Conservation (phyloP, 2,797 vertebrate species). For the Eulemur albifrons region DNA sequence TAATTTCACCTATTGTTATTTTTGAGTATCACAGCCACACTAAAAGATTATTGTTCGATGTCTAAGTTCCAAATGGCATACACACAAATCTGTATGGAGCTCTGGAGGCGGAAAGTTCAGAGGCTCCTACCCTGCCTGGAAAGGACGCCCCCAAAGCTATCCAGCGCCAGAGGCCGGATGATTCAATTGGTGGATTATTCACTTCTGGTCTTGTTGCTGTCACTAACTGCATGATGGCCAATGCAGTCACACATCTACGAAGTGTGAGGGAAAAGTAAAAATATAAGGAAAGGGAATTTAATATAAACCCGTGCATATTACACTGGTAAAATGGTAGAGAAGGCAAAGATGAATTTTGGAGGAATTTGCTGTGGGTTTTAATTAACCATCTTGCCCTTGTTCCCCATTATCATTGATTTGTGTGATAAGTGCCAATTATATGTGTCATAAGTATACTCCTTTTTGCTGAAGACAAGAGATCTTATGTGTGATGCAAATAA, state of each 20-base stretch:
- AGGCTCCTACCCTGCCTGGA: not conserved
- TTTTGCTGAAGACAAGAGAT: constrained; percentile 76
- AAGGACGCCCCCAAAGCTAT: not conserved
- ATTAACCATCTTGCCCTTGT: constrained; percentile 73
- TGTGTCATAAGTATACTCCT: constrained; percentile 78
- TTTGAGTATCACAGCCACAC: not conserved
- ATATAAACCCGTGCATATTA: not conserved
- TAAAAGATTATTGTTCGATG: not conserved
- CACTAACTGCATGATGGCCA: not conserved
- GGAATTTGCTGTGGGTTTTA: constrained; percentile 70
- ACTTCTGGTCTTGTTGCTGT: not conserved
- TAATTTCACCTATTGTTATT: not conserved
- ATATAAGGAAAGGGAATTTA: constrained; percentile 2
- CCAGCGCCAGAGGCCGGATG: not conserved
- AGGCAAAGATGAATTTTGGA: constrained; percentile 61
- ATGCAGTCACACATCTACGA: not conserved
- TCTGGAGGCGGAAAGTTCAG: not conserved
- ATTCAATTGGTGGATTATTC: not conserved
- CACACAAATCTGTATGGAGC: not conserved
- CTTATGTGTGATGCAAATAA: constrained; percentile 79
- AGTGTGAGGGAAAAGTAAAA: not conserved
- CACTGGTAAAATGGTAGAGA: not conserved
- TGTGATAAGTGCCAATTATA: constrained; percentile 80
- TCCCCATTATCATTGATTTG: constrained; percentile 77
- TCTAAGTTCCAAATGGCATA: not conserved